phyloP scores from a whole-genome alignment of 2,888 invertebrate species.

The Andrena chrysosceles region DNA sequence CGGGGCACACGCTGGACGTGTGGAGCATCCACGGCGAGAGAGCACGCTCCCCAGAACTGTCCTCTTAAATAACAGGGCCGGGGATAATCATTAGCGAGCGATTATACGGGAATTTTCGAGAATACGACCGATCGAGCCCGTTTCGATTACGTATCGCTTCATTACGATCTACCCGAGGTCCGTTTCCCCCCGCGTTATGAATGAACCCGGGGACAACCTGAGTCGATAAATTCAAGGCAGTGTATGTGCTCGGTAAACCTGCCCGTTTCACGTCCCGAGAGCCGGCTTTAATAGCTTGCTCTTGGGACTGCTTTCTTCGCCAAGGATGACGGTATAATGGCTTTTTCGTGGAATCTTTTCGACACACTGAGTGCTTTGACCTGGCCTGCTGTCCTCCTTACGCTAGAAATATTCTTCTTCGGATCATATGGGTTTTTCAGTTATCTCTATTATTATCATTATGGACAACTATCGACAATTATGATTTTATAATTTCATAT shows the following conservation, averaged over 20 bases:
- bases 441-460: too few species aligned
- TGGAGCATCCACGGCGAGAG: constrained; percentile 29
- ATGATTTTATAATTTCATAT: too few species aligned
- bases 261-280: neutral
- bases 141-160: constrained; percentile 41
- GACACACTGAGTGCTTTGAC: too few species aligned
- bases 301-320: neutral
- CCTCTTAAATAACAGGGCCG: constrained; percentile 8
- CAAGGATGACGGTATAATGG: too few species aligned
- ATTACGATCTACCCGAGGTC: constrained; percentile 23
- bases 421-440: too few species aligned
- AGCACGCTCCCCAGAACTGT: neutral
- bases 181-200: constrained; percentile 27
- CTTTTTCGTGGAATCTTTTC: constrained; percentile 7
- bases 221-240: neutral
- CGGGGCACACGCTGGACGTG: constrained; percentile 42
- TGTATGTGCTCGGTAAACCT: constrained; percentile 6
- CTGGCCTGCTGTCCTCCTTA: too few species aligned
- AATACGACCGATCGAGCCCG: constrained; percentile 8
- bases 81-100: constrained; percentile 57
- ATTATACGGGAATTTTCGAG: constrained; percentile 53
- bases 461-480: too few species aligned
- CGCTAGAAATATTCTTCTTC: too few species aligned
- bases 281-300: constrained; percentile 5
- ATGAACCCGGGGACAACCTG: constrained; percentile 4